phyloP scores from a whole-genome alignment of 2,797 vertebrate species.

The Microhierax caerulescens region DNA sequence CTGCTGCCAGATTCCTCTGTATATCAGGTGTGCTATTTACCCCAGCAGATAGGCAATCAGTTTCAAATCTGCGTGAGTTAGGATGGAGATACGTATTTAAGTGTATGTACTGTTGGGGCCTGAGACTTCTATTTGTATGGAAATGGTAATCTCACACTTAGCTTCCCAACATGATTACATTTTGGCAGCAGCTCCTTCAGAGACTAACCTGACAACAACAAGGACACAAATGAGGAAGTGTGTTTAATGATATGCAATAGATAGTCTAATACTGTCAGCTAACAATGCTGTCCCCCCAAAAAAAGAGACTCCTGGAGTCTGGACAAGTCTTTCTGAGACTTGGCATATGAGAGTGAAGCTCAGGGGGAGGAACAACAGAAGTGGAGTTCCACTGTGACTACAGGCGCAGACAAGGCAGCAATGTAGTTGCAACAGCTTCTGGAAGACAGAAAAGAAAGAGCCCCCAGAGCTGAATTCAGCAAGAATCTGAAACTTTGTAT shows the following conservation, averaged over 20 bases:
- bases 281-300: rapidly evolving
- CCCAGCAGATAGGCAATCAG: rapidly evolving
- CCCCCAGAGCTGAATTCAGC: background rate
- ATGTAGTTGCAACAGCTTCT: background rate
- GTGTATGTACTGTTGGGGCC: rapidly evolving
- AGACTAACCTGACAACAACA: background rate
- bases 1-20: rapidly evolving
- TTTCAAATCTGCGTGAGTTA: background rate
- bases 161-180: background rate
- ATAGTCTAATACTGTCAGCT: background rate
- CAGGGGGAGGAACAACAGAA: background rate
- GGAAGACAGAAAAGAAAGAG: background rate
- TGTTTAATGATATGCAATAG: rapidly evolving
- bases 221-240: background rate
- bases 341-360: rapidly evolving
- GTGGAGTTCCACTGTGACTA: background rate
- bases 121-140: background rate
- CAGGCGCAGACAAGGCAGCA: rapidly evolving
- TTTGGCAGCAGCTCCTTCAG: background rate
- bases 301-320: background rate
- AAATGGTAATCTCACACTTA: rapidly evolving
- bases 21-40: background rate
- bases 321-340: background rate
- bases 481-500: background rate
- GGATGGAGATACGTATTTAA: rapidly evolving